These are phyloP conservation scores for Microchirus variegatus DNA, from an alignment of 2,797 vertebrate species.

Conservation along the genomic window DNA sequence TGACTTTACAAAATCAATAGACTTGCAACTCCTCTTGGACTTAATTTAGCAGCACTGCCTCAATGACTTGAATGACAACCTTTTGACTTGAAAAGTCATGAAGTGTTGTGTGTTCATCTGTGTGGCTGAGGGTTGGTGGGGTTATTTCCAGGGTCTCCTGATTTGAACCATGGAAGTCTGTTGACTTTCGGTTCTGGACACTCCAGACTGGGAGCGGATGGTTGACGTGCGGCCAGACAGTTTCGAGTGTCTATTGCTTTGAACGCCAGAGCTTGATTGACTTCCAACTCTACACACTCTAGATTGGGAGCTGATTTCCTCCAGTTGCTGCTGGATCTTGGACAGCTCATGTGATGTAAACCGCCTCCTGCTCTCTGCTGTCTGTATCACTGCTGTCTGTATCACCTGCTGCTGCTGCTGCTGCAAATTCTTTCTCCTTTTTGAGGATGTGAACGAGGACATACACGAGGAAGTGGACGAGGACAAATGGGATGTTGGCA, in stretches of 20 bases:
- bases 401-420: too few relatives aligned
- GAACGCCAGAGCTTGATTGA: background rate
- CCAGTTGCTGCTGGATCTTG: background rate
- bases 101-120: too few relatives aligned
- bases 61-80: too few relatives aligned
- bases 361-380: background rate
- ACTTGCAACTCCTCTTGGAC: too few relatives aligned
- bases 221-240: background rate
- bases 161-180: background rate
- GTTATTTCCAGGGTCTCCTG: background rate
- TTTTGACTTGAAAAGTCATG: too few relatives aligned
- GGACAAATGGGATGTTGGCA: background rate
- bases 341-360: background rate
- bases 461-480: background rate
- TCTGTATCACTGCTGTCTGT: background rate
- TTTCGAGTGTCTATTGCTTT: background rate
- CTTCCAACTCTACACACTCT: background rate
- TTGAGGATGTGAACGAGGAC: background rate
- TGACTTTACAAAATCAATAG: too few relatives aligned
- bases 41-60: too few relatives aligned
- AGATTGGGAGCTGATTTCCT: background rate
- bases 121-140: too few relatives aligned
- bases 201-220: background rate
- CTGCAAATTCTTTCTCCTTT: background rate
- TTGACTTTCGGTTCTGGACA: background rate